Conservation (phyloP, 2,113 vertebrate genomes). For the Bambusicola thoracicus region DNA sequence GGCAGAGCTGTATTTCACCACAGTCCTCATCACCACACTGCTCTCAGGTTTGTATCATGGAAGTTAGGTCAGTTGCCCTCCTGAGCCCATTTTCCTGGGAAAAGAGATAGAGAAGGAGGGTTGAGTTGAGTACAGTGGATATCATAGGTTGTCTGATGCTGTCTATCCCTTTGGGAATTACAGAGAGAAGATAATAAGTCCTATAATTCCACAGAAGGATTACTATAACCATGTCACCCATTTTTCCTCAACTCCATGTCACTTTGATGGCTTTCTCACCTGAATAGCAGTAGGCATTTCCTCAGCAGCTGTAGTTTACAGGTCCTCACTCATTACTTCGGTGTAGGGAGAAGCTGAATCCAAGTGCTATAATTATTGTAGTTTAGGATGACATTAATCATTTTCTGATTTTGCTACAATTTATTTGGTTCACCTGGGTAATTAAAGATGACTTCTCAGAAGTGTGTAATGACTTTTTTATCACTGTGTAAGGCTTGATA, state of each 20-base stretch:
- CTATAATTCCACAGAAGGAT: not conserved
- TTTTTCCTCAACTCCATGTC: not conserved
- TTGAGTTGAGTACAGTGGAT: not conserved
- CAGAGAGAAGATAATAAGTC: not conserved
- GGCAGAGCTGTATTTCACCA: rapidly evolving
- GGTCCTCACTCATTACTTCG: not conserved
- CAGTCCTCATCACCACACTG: not conserved
- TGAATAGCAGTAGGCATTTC: not conserved
- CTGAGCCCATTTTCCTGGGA: not conserved
- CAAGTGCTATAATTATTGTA: not conserved
- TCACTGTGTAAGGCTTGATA: not conserved
- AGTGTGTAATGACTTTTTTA: not conserved
- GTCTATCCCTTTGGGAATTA: not conserved
- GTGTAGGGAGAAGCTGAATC: not conserved
- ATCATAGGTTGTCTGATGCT: not conserved
- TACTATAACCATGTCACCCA: not conserved
- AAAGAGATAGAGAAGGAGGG: not conserved
- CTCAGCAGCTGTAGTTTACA: not conserved
- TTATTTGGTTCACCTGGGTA: not conserved
- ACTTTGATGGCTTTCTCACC: not conserved
- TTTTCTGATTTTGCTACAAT: constrained; percentile 28
- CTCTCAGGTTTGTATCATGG: rapidly evolving
- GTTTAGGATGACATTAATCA: not conserved
- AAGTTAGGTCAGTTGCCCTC: not conserved
- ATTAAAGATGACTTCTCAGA: not conserved